A percentile compares a stretch with the other conserved stretches of the same genome.
phyloP scores from a whole-genome alignment of 2,797 vertebrate genomes.

The Sus cebifrons region DNA sequence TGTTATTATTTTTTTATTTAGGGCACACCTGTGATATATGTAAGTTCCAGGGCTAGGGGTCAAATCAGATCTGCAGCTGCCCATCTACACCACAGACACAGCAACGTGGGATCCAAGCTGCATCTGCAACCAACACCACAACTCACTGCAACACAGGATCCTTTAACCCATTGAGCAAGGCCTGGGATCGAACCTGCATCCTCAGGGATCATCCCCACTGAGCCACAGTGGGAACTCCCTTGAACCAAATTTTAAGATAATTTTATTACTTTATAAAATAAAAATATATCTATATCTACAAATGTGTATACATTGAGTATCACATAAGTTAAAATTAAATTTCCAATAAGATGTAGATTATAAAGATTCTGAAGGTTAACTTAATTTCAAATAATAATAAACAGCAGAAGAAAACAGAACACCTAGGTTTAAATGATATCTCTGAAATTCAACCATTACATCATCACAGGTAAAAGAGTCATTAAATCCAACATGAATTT shows the following conservation, averaged over 20 bases:
- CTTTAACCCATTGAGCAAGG: too few relatives aligned
- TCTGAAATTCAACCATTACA: background rate
- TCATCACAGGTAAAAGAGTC: background rate
- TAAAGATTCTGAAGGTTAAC: background rate
- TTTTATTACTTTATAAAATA: background rate
- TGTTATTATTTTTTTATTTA: background rate
- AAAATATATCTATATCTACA: background rate
- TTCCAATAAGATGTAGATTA: background rate
- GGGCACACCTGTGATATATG: too few relatives aligned
- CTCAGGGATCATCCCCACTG: too few relatives aligned
- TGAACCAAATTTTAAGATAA: background rate
- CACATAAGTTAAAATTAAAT: background rate
- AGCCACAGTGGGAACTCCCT: background rate
- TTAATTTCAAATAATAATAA: conserved; percentile 26
- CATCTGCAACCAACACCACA: too few relatives aligned
- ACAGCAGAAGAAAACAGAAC: background rate
- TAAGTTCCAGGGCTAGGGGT: too few relatives aligned
- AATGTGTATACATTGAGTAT: background rate
- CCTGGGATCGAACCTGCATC: too few relatives aligned
- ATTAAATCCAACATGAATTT: background rate
- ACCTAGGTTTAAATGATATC: background rate
- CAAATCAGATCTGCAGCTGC: too few relatives aligned
- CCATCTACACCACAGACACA: too few relatives aligned
- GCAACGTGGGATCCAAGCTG: too few relatives aligned
- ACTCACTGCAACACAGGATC: too few relatives aligned